Percentiles rank a stretch among this genome's conserved stretches.
phyloP scores from a whole-genome alignment of 2,113 vertebrate species.

The Cygnus buccinator region DNA sequence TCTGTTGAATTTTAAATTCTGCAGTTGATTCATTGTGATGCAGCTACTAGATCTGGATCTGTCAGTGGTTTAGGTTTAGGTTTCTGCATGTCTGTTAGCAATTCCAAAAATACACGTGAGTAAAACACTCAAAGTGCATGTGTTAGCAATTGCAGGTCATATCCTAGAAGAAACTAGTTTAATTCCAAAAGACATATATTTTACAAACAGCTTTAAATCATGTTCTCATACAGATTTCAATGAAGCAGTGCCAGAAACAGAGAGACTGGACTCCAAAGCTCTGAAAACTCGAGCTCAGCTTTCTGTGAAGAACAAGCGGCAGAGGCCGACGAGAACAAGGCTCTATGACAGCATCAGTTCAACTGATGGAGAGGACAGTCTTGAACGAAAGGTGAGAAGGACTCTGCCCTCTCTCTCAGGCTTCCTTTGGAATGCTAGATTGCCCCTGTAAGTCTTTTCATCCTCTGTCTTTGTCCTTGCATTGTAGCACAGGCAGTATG shows the following conservation, averaged over 20 bases:
- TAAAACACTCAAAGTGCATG: neutral
- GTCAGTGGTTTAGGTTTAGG: neutral
- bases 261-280: conserved; percentile 81
- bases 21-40: neutral
- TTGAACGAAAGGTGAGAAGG: conserved; percentile 81
- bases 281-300: conserved; percentile 82
- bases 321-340: conserved; percentile 75
- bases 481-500: conserved; percentile 23
- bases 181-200: neutral
- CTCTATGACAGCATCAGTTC: conserved; percentile 85
- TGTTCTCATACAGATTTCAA: conserved; percentile 75
- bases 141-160: neutral
- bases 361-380: conserved; percentile 86
- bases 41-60: neutral
- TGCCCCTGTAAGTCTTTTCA: neutral
- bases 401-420: neutral
- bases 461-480: neutral
- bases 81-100: neutral
- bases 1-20: neutral
- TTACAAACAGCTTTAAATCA: neutral
- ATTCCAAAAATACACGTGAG: neutral
- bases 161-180: neutral
- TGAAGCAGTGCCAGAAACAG: conserved; percentile 81
- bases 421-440: neutral
- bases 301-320: conserved; percentile 81